Percentiles rank a stretch among this genome's conserved stretches.
phyloP scores from a whole-genome alignment of 2,888 invertebrate species.

The Tholera decimalis region DNA sequence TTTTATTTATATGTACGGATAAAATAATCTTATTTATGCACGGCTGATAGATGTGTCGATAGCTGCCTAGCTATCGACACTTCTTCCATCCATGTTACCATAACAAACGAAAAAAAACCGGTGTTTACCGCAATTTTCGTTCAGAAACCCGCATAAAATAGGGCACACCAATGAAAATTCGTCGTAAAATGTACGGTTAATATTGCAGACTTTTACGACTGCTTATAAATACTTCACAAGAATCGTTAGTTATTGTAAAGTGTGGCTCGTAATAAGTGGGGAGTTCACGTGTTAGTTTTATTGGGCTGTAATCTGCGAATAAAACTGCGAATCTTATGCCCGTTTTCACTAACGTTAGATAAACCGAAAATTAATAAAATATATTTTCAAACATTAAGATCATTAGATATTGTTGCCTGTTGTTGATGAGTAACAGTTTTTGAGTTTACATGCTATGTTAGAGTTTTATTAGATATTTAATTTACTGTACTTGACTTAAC shows the following conservation, averaged over 20 bases:
- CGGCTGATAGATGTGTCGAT: too few species aligned
- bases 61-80: too few species aligned
- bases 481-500: too few species aligned
- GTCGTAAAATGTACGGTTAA: conserved; percentile 28
- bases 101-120: conserved; percentile 26
- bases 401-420: too few species aligned
- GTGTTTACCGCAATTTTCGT: conserved; percentile 25
- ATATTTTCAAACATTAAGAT: too few species aligned
- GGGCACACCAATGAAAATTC: conserved; percentile 24
- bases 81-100: conserved; percentile 3
- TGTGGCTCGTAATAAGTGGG: conserved; percentile 12
- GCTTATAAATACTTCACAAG: conserved; percentile 35
- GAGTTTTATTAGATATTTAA: too few species aligned
- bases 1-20: too few species aligned
- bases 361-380: too few species aligned
- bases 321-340: not conserved
- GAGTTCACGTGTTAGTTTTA: conserved; percentile 15
- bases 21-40: too few species aligned
- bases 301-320: conserved; percentile 1
- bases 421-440: too few species aligned
- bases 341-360: not conserved
- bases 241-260: conserved; percentile 25
- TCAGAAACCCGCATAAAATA: conserved; percentile 22
- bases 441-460: too few species aligned
- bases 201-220: conserved; percentile 38